phyloP scores from a whole-genome alignment of 2,113 vertebrate genomes.

The Saccopteryx leptura region DNA sequence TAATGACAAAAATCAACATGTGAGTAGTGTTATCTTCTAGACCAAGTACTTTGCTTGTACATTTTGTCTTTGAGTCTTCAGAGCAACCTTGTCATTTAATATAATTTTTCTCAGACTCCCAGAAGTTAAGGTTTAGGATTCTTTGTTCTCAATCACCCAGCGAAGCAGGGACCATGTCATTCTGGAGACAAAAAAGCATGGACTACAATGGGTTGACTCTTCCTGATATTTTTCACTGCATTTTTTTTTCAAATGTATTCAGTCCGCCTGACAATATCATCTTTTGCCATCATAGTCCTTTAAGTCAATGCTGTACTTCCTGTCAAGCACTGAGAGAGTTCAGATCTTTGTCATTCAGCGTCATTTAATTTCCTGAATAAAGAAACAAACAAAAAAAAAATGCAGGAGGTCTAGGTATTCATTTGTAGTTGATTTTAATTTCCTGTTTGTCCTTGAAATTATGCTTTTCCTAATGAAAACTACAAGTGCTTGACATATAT shows the following conservation, averaged over 20 bases:
- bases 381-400: conserved; percentile 14
- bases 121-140: neutral
- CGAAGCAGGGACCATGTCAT: neutral
- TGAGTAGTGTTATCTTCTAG: neutral
- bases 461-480: conserved; percentile 44
- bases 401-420: neutral
- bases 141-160: neutral
- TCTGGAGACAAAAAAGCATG: neutral
- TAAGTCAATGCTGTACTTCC: neutral
- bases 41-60: neutral
- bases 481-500: conserved; percentile 8
- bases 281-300: neutral
- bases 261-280: neutral
- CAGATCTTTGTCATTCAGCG: conserved; percentile 11
- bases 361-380: conserved; percentile 74
- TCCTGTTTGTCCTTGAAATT: conserved; percentile 54
- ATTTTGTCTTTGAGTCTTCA: neutral
- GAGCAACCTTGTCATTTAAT: neutral
- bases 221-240: neutral
- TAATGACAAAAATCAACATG: neutral
- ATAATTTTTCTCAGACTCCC: neutral
- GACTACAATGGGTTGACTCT: neutral
- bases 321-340: neutral
- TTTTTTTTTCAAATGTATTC: neutral
- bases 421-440: conserved; percentile 68